Base-by-base conservation (phyloP, 1,140 invertebrate species). In the Calephelis virginiensis region DNA sequence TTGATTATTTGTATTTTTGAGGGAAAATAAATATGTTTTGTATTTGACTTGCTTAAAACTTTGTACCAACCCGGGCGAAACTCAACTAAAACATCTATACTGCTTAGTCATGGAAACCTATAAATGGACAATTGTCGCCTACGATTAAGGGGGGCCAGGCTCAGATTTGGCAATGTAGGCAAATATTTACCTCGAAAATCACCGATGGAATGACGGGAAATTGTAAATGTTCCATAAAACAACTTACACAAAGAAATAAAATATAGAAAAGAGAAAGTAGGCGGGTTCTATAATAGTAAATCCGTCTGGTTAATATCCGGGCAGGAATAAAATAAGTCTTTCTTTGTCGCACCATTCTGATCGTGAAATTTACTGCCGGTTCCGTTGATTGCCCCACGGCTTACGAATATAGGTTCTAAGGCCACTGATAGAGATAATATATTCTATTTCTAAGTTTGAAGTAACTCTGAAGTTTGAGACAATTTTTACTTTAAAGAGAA, bases 261-360 rank as follows among this genome's bases (percentile, higher is more conserved):
- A 38, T 37, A 38, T 59, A 38, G 37, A 37, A 56, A 56, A 38
- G 17, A 38, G 37, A 59, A 59, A 11, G 28, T 59, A 59, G 17
- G 10, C 53, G 53, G 53, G 11, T 59, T 38, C 17, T 38, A 17
- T 59, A 59, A 59, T 59, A 59, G 53, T 59, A 59, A 59, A 59
- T 59, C 53, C 53, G 53, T 59, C 53, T 59, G 53, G 53, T 59
- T 59, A 59, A 59, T 59, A 59, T 59, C 53, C 53, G 53, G 53
- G 53, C 37, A 56, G 17, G 53, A 56, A 56, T 56, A 56, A 56
- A 56, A 56, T 56, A 56, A 56, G 50, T 53, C 50, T 53, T 53
- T 53, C 50, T 53, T 53, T 53, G 50, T 56, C 53, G 53, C 53
- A 56, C 53, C 53, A 53, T 53, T 53, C 50, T 53, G 50, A 53